phyloP scores from a whole-genome alignment of 1,140 invertebrate genomes.

The Danaus melanippus region DNA sequence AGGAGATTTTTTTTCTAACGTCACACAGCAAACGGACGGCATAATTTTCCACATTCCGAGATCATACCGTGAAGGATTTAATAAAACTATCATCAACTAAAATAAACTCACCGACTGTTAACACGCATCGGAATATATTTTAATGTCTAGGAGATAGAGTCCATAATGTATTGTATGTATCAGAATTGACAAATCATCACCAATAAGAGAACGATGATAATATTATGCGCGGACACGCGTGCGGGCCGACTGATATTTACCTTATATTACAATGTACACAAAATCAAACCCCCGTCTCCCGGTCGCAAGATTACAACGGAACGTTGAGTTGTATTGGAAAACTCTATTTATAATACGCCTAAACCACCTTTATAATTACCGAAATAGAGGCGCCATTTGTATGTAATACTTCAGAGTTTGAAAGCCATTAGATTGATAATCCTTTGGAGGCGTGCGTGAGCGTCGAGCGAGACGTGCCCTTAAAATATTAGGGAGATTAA shows the following conservation, averaged over 20 bases:
- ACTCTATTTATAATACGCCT: constrained; percentile 21
- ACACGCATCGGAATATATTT: constrained; percentile 5
- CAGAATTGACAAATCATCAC: constrained; percentile 63
- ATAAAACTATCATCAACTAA: constrained; percentile 37
- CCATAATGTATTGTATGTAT: constrained; percentile 18
- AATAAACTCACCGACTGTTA: constrained; percentile 17
- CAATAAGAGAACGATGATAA: constrained; percentile 49
- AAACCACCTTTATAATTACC: constrained; percentile 29
- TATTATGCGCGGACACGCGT: constrained; percentile 64
- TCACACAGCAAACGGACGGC: too few relatives aligned
- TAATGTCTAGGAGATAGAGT: constrained; percentile 14
- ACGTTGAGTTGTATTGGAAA: constrained; percentile 25
- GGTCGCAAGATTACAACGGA: constrained; percentile 4
- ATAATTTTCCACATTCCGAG: constrained; percentile 17
- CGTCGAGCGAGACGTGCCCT: constrained; percentile 29
- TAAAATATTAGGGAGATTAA: too few relatives aligned
- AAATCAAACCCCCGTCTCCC: constrained; percentile 7
- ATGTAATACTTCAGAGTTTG: constrained; percentile 41
- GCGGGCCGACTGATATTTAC: constrained; percentile 37
- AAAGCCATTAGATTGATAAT: constrained; percentile 44
- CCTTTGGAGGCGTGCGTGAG: constrained; percentile 41
- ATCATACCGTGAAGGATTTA: constrained; percentile 44
- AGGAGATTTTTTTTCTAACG: too few relatives aligned
- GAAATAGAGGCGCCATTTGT: constrained; percentile 35
- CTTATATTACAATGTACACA: constrained; percentile 29